Base-by-base conservation (phyloP, 2,113 vertebrate genomes). In the Columba livia region DNA sequence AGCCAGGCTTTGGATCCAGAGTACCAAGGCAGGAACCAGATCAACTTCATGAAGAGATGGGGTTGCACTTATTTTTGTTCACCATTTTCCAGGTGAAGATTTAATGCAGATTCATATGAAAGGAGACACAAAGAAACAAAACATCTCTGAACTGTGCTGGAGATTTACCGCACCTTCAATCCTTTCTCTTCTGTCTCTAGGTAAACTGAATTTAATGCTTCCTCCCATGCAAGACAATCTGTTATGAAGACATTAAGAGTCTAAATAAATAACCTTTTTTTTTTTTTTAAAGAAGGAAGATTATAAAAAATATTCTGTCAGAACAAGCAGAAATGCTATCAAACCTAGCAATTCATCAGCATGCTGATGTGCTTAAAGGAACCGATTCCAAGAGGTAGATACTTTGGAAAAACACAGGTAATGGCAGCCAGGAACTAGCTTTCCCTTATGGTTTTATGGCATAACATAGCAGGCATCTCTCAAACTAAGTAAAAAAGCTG, bases 31-130 rank as follows among this genome's bases (percentile, higher is more conserved):
- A 60, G 26, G 26, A 79, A 9, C 4, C n/a, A 51, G 25, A 66
- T 44, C 32, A 54, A 14, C 44, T 79, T 64, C 44, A 44, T 36
- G 54, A 74, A 48, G 34, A 20, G 15, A n/a, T 0, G 0, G 4
- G 5, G 2, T 26, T 64, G 11, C 34, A 72, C 11, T 42, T 34
- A 16, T 72, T 67, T 61, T 47, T 77, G 11, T 65, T 80, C 40
- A 66, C 9, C 3, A 6, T 83, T 85, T 93, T 69, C 32, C 28
- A 44, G 25, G 26, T 38, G 54, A 57, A 80, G 32, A 26, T 72
- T 75, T 61, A 88, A 40, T 36, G 17, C 28, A 69, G 67, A 36
- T 61, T 80, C 17, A 57, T 54, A 7, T 29, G 36, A 54, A 57
- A 71, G 34, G 48, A 81, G 51, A 54, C 9, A 38, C 1, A 40